phyloP scores from a whole-genome alignment of 2,888 invertebrate genomes.

The Stomorhina lunata region DNA sequence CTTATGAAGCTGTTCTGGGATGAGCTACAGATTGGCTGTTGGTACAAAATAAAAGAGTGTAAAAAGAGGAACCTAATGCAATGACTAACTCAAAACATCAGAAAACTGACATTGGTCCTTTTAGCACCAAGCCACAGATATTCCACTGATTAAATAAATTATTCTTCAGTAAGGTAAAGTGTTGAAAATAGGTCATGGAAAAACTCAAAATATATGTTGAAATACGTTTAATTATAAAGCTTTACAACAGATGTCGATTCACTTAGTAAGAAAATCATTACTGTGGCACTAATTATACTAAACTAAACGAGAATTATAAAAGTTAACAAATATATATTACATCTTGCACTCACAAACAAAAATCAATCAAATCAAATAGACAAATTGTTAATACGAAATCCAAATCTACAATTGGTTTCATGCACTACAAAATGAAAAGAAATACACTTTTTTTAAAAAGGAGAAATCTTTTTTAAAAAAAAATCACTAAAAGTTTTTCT shows the following conservation, averaged over 20 bases:
- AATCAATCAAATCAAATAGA: neutral
- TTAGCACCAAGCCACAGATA: no score
- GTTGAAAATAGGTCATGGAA: no score
- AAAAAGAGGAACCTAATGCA: no score
- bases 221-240: no score
- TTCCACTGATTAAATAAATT: no score
- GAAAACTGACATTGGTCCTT: no score
- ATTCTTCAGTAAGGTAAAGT: no score
- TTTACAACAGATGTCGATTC: neutral
- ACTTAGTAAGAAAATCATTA: neutral
- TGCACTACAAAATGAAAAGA: conserved; percentile 22
- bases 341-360: conserved; percentile 50
- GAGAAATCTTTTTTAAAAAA: neutral
- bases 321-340: conserved; percentile 25
- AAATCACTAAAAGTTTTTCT: neutral
- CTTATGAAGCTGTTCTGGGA: no score
- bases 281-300: neutral
- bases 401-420: conserved; percentile 47
- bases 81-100: no score
- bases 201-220: no score
- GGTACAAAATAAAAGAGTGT: no score
- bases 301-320: conserved; percentile 11
- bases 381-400: conserved; percentile 18
- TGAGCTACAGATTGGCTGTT: no score
- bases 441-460: neutral